phyloP scores from a whole-genome alignment of 2,113 vertebrate genomes.

The Carettochelys insculpta region DNA sequence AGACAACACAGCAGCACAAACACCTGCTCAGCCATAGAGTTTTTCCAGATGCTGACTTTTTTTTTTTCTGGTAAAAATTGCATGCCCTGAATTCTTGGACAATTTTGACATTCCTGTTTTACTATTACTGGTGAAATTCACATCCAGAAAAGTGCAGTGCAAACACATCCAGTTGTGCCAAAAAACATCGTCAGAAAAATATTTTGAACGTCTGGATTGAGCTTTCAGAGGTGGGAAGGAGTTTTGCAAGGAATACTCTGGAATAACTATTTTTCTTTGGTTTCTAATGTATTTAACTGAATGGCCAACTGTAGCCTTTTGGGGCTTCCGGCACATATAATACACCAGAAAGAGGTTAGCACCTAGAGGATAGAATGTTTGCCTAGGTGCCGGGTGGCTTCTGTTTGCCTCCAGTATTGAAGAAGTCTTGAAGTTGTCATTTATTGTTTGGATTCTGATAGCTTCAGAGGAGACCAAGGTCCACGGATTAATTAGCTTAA shows the following conservation, averaged over 20 bases:
- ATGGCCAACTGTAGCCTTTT: background rate
- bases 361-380: background rate
- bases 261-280: background rate
- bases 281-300: background rate
- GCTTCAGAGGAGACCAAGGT: background rate
- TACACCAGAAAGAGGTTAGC: background rate
- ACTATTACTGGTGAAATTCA: background rate
- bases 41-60: constrained; percentile 10
- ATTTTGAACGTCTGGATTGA: background rate
- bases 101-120: background rate
- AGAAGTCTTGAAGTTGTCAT: background rate
- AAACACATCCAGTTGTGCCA: background rate
- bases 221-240: background rate
- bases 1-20: background rate
- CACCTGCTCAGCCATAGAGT: constrained; percentile 23
- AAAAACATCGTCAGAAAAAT: fast-evolving
- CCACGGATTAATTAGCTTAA: background rate
- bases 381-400: background rate
- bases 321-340: too few species aligned
- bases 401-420: background rate
- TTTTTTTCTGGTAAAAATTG: background rate
- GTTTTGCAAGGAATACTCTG: background rate
- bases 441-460: background rate
- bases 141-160: background rate
- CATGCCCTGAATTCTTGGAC: background rate